Percentiles rank a stretch among this genome's conserved stretches.
These are phyloP conservation scores for Geophilus truncorum DNA, from an alignment of 2,888 invertebrate species.

Conservation along the genomic window DNA sequence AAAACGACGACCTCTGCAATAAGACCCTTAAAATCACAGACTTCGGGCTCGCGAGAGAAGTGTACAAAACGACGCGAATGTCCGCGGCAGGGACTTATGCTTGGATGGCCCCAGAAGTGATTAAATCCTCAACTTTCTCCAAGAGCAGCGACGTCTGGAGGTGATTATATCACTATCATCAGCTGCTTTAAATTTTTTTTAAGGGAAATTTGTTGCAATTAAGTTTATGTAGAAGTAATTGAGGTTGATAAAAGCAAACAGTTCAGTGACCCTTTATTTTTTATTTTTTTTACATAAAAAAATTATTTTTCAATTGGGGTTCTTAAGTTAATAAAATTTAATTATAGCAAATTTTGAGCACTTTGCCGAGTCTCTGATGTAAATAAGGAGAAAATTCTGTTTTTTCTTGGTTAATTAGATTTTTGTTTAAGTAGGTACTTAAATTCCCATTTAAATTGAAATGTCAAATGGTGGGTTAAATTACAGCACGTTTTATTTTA, in stretches of 20 bases:
- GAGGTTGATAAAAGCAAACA: too few species aligned
- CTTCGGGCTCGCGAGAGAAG: conserved; percentile 91
- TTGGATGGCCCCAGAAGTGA: conserved; percentile 99
- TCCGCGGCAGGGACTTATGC: conserved; percentile 97
- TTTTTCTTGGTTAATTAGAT: background rate
- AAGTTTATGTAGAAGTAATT: background rate
- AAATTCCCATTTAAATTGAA: background rate
- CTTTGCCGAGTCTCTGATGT: too few species aligned
- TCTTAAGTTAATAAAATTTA: too few species aligned
- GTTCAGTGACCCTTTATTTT: too few species aligned
- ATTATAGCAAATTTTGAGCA: too few species aligned
- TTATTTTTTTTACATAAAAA: too few species aligned
- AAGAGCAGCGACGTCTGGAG: conserved; percentile 98
- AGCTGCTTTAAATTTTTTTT: background rate
- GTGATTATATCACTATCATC: conserved; percentile 41
- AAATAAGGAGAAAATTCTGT: background rate
- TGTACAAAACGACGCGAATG: conserved; percentile 94
- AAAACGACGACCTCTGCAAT: conserved; percentile 68
- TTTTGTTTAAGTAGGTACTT: background rate
- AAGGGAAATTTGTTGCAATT: background rate
- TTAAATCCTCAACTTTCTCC: conserved; percentile 79
- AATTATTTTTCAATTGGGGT: too few species aligned
- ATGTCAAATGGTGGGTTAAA: background rate
- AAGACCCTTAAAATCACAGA: conserved; percentile 96
- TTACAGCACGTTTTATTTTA: background rate